phyloP scores from a whole-genome alignment of 2,113 vertebrate genomes.

The Proteles cristata region DNA sequence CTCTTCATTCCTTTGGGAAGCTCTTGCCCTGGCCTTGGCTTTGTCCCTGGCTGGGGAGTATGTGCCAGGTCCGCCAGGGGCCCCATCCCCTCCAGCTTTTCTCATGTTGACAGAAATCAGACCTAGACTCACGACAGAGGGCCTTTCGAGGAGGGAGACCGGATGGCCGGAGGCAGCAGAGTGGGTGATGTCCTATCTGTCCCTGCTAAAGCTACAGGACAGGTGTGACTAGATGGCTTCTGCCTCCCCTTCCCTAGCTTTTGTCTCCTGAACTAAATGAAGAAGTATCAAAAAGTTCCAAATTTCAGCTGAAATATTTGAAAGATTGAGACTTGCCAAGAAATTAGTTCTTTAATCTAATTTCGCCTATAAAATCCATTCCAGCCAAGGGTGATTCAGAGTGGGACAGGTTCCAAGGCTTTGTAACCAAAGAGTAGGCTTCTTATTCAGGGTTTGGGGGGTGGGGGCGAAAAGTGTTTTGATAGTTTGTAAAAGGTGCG shows the following conservation, averaged over 20 bases:
- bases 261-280: neutral
- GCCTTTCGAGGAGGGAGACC: constrained; percentile 34
- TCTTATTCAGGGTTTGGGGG: neutral
- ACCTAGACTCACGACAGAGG: neutral
- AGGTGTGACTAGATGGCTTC: neutral
- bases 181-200: rapidly evolving
- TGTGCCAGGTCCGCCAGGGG: constrained; percentile 11
- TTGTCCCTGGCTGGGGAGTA: neutral
- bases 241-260: neutral
- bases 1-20: constrained; percentile 45
- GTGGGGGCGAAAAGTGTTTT: neutral
- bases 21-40: constrained; percentile 33
- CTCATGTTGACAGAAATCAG: constrained; percentile 73
- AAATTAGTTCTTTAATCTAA: constrained; percentile 80
- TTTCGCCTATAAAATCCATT: constrained; percentile 80
- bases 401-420: neutral
- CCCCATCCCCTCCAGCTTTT: neutral
- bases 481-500: neutral
- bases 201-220: neutral
- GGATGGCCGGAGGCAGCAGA: neutral
- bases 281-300: constrained; percentile 69
- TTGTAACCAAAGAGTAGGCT: neutral
- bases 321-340: constrained; percentile 73
- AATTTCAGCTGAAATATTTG: constrained; percentile 79
- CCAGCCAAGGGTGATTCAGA: constrained; percentile 53